phyloP scores from a whole-genome alignment of 1,140 invertebrate species.

The Vanessa tameamea region DNA sequence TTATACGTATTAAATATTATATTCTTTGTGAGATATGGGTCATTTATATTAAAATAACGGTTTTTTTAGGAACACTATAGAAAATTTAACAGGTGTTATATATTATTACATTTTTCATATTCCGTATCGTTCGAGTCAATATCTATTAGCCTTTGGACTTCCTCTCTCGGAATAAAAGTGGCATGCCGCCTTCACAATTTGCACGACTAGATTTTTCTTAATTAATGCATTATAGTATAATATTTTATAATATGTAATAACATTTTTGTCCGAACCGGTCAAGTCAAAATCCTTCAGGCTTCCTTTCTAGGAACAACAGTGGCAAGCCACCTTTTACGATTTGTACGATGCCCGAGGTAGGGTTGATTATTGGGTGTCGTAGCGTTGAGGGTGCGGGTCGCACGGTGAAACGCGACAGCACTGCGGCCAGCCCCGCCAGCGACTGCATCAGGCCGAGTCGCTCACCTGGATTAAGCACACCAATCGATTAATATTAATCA shows the following conservation, averaged over 20 bases:
- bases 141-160: neutral
- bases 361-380: neutral
- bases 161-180: constrained; percentile 25
- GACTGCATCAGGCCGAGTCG: constrained; percentile 48
- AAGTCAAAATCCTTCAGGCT: neutral
- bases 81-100: too few species aligned
- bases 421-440: constrained; percentile 48
- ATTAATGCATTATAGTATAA: too few species aligned
- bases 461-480: constrained; percentile 18
- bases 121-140: neutral
- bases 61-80: too few species aligned
- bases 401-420: constrained; percentile 42
- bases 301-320: constrained; percentile 22
- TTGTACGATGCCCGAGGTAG: constrained; percentile 25
- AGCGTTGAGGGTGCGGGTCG: constrained; percentile 35
- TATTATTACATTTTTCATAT: too few species aligned
- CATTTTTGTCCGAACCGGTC: too few species aligned
- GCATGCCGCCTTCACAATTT: constrained; percentile 24
- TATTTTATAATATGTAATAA: too few species aligned
- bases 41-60: too few species aligned
- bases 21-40: too few species aligned
- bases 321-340: constrained; percentile 22
- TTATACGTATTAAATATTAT: too few species aligned
- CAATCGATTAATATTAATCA: neutral
- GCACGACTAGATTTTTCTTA: constrained; percentile 8